Percentiles rank a stretch among this genome's conserved stretches.
Evolutionary conservation across 1,140 invertebrate species (phyloP).

Genomic region (Bombus polaris): DNA sequence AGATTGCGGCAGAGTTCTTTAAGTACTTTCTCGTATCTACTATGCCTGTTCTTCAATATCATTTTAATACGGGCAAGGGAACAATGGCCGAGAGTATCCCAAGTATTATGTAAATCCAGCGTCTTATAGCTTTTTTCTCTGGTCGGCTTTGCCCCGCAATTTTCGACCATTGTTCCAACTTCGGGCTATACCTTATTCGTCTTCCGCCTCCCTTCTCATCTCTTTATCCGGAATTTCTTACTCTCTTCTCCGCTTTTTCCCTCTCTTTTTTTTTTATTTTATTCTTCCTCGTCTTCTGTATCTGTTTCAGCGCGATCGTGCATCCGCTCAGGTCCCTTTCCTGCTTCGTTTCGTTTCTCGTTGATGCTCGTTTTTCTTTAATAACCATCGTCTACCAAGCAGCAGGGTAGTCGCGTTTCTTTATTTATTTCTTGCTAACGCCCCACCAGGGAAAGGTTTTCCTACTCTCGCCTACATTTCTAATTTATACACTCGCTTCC

Average conservation of each 20-base stretch:
- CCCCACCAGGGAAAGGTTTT: neutral
- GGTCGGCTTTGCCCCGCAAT: conserved; percentile 55
- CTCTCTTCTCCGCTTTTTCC: neutral
- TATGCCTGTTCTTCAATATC: neutral
- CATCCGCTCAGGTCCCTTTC: neutral
- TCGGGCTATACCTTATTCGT: conserved; percentile 24
- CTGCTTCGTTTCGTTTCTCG: neutral
- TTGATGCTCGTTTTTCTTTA: conserved; percentile 8
- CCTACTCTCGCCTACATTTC: conserved; percentile 20
- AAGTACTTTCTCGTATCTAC: neutral
- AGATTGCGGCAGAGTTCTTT: neutral
- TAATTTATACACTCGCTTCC: conserved; percentile 35
- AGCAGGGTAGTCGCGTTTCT: neutral
- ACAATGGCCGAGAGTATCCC: conserved; percentile 44
- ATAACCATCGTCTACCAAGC: neutral
- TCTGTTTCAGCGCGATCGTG: neutral
- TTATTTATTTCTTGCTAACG: conserved; percentile 13
- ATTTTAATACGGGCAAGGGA: conserved; percentile 20
- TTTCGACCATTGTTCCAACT: conserved; percentile 66
- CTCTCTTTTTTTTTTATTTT: neutral
- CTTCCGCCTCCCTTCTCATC: conserved; percentile 40
- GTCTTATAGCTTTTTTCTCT: conserved; percentile 36
- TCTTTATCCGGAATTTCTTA: neutral
- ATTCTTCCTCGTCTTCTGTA: neutral
- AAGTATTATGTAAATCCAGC: conserved; percentile 60